Percentiles rank a stretch among this genome's conserved stretches.
phyloP scores from a whole-genome alignment of 2,797 vertebrate genomes.

The Loris lydekkerianus region DNA sequence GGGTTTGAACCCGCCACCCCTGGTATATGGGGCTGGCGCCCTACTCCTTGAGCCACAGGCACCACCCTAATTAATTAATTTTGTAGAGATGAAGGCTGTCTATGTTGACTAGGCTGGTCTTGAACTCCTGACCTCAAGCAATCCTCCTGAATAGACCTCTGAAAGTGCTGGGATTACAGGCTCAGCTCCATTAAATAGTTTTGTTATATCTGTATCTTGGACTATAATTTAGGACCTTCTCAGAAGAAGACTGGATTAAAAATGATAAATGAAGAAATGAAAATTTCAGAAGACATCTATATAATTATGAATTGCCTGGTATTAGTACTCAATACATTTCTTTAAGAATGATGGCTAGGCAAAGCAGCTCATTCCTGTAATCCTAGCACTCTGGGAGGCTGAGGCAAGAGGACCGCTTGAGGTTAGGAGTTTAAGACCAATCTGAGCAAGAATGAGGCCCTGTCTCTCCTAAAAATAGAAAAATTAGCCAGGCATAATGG shows the following conservation, averaged over 20 bases:
- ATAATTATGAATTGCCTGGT: slow-evolving; percentile 68
- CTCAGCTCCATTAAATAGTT: not conserved
- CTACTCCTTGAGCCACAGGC: too few relatives aligned
- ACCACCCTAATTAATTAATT: not conserved
- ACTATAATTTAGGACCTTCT: slow-evolving; percentile 28
- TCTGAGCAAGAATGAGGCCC: too few relatives aligned
- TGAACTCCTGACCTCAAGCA: not conserved
- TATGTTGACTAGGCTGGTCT: not conserved
- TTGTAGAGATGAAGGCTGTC: not conserved
- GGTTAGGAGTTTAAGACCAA: too few relatives aligned
- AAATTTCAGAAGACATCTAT: slow-evolving; percentile 23
- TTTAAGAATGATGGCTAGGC: slow-evolving; percentile 56
- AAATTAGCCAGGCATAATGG: too few relatives aligned
- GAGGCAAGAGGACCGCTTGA: too few relatives aligned
- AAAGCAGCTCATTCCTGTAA: too few relatives aligned
- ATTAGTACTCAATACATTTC: slow-evolving; percentile 72
- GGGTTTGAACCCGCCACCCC: too few relatives aligned
- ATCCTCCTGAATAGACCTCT: not conserved
- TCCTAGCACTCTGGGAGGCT: too few relatives aligned
- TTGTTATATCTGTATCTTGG: not conserved
- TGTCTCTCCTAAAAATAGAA: too few relatives aligned
- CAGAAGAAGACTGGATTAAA: slow-evolving; percentile 34
- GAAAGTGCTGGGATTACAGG: not conserved
- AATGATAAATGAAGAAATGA: slow-evolving; percentile 54
- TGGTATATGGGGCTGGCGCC: too few relatives aligned